Conservation (phyloP, 2,797 vertebrate genomes). For the Danio choprae region DNA sequence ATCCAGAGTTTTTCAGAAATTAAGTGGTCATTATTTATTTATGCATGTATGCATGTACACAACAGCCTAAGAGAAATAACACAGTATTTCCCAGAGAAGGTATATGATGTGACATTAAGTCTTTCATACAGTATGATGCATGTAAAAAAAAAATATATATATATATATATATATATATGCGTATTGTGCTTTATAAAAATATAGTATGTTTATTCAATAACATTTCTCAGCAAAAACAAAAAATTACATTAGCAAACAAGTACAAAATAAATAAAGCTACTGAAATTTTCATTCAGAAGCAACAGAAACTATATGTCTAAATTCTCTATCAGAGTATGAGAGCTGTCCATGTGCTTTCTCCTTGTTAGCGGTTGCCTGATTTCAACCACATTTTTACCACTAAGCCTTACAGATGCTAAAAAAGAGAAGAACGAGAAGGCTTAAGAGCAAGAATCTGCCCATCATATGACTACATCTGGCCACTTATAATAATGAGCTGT, state of each 20-base stretch:
- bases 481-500: slow-evolving; percentile 77
- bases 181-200: too few species aligned
- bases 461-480: slow-evolving; percentile 74
- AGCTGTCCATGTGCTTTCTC: slow-evolving; percentile 29
- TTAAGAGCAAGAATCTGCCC: slow-evolving; percentile 66
- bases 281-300: background rate
- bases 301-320: slow-evolving; percentile 23
- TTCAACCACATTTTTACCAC: slow-evolving; percentile 53
- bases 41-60: background rate
- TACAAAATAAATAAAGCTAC: background rate
- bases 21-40: too few species aligned
- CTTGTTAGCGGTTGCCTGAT: slow-evolving; percentile 58
- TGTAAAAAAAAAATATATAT: too few species aligned
- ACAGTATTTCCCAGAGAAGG: too few species aligned
- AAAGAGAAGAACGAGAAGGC: slow-evolving; percentile 74
- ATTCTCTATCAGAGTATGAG: background rate
- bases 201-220: too few species aligned
- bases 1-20: too few species aligned
- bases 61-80: too few species aligned
- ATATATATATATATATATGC: background rate
- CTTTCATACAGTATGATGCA: too few species aligned
- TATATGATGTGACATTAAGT: too few species aligned
- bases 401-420: slow-evolving; percentile 31
- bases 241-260: too few species aligned
- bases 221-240: too few species aligned